These are phyloP conservation scores for Schizopygopsis pylzovi DNA, from an alignment of 2,797 vertebrate genomes.

Conservation along the genomic window DNA sequence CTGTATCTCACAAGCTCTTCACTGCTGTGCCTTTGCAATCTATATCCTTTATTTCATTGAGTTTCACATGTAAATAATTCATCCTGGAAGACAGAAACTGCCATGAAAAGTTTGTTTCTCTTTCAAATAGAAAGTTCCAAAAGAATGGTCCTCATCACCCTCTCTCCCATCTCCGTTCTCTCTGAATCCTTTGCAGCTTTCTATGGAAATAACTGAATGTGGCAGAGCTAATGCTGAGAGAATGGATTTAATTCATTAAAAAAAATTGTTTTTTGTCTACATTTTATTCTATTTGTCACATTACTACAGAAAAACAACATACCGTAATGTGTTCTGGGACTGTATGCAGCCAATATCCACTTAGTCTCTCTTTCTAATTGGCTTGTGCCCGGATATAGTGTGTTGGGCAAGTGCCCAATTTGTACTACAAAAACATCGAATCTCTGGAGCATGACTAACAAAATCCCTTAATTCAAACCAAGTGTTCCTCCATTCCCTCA, in stretches of 20 bases:
- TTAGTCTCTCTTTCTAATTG: constrained; percentile 15
- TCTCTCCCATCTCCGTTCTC: background rate
- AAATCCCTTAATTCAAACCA: constrained; percentile 51
- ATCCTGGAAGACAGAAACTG: background rate
- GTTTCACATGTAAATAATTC: constrained; percentile 21
- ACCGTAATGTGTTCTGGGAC: background rate
- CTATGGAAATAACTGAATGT: background rate
- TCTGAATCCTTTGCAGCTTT: background rate
- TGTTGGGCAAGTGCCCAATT: constrained; percentile 24
- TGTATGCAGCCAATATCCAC: background rate
- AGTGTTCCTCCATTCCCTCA: constrained; percentile 18
- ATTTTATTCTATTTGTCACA: background rate
- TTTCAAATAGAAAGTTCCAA: constrained; percentile 5
- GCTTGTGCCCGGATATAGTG: constrained; percentile 16
- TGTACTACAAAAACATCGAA: constrained; percentile 36
- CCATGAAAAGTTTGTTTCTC: constrained; percentile 22
- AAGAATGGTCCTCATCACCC: background rate
- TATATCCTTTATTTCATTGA: background rate
- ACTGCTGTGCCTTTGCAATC: background rate
- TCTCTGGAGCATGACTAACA: constrained; percentile 21
- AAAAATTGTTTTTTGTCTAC: too few relatives aligned
- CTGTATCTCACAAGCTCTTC: background rate
- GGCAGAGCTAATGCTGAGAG: background rate
- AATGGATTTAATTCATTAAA: background rate
- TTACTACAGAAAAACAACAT: background rate